Evolutionary conservation across 2,888 invertebrate species (phyloP), one percentile per base, ranked within the genome.

Genomic region (Scaptomyza tumidula): DNA sequence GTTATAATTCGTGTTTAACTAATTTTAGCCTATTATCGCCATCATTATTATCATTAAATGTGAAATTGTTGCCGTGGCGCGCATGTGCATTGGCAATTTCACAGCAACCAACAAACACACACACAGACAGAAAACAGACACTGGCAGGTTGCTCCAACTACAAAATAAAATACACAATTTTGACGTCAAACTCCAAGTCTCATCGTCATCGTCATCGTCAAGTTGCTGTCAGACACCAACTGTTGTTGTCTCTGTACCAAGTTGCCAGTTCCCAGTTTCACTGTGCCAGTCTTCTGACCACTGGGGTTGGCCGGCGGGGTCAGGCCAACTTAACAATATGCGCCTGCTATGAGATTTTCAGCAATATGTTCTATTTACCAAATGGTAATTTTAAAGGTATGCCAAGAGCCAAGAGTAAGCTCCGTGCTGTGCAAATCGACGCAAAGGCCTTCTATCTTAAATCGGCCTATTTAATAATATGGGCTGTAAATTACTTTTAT

Each of bases 31-130:
- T 83, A 86, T 86, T 86, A 86, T 86, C 88, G 88, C 86, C 79
- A 80, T 86, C 86, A 86, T 88, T 88, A 86, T 88, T 86, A 88
- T 81, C 86, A 88, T 88, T 86, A 86, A 88, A 86, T 87, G 83
- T 85, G 83, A 85, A 86, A 86, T 87, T 87, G 87, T 85, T 70
- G 76, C 35, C 52, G 49, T 52, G 67, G 74, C 61, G 81, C 81
- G 71, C 81, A 81, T 74, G 85, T 76, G 80, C 87, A 86, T 86
- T 84, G 82, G 74, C 80, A 85, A 85, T 86, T 85, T 81, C 75
- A 80, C 62, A 76, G 59, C 63, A 71, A 49, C 33, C 46, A 35
- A 50, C 57, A 57, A 35, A 56, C 14, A 41, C 52, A 19, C 43
- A 53, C 19, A 49, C n/a, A n/a, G n/a, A n/a, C n/a, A n/a, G n/a